These are phyloP conservation scores for Neopelma chrysocephalum DNA, from an alignment of 2,797 vertebrate species.

Conservation along the genomic window DNA sequence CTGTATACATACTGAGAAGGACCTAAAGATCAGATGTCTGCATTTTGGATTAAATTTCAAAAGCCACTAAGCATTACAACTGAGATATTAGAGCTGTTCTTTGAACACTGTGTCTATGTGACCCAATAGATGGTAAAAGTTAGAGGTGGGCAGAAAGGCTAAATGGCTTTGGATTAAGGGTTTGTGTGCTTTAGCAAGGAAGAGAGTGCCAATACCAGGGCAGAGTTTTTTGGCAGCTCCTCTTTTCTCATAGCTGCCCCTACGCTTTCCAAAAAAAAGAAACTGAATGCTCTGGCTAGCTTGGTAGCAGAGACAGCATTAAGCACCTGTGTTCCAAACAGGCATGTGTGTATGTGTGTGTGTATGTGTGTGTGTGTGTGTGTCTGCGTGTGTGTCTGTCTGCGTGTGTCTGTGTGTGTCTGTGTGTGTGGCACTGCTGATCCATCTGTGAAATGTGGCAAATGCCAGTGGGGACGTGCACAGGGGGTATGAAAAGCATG, in stretches of 20 bases:
- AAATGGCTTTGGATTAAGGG: slow-evolving; percentile 5
- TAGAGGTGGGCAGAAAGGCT: background rate
- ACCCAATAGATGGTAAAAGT: background rate
- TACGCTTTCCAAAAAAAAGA: background rate
- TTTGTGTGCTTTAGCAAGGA: background rate
- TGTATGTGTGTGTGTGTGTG: background rate
- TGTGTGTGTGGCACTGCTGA: background rate
- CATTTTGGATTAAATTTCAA: background rate
- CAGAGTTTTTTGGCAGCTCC: background rate
- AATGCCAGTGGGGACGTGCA: background rate
- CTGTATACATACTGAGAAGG: background rate
- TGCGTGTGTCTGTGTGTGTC: background rate
- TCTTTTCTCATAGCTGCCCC: background rate
- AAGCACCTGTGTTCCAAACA: background rate
- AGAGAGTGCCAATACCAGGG: background rate
- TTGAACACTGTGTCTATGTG: background rate
- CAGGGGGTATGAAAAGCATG: background rate
- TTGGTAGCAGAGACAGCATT: background rate
- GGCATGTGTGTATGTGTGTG: background rate
- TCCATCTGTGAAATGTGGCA: background rate
- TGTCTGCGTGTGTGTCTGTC: background rate
- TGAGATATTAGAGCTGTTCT: background rate
- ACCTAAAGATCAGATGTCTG: background rate
- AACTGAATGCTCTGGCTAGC: background rate
- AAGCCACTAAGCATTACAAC: background rate